phyloP scores from a whole-genome alignment of 2,113 vertebrate genomes.

The Bagarius yarrelli region DNA sequence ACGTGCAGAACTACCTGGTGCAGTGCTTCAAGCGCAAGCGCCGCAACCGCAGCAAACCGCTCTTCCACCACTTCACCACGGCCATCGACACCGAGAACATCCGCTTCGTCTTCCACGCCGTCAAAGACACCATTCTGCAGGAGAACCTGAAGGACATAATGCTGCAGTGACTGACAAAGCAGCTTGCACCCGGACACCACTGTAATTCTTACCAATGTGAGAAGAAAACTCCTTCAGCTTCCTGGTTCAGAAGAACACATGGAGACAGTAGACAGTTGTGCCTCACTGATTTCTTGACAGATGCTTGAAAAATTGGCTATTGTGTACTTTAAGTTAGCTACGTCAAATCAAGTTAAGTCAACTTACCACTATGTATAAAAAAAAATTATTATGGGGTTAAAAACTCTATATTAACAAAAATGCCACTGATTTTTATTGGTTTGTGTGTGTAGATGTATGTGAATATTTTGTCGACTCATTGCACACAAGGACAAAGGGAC shows the following conservation, averaged over 20 bases:
- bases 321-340: neutral
- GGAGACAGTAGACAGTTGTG: neutral
- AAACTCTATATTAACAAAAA: neutral
- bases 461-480: conserved; percentile 12
- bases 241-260: neutral
- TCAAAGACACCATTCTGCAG: conserved; percentile 97
- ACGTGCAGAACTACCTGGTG: conserved; percentile 90
- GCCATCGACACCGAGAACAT: conserved; percentile 97
- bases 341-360: too few relatives aligned
- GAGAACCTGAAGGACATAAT: conserved; percentile 98
- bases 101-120: conserved; percentile 94
- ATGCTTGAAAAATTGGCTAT: neutral
- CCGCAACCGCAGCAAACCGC: conserved; percentile 86
- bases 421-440: neutral
- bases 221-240: conserved; percentile 4
- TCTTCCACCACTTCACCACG: conserved; percentile 97
- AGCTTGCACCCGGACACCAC: neutral
- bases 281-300: conserved; percentile 2
- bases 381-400: neutral
- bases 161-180: conserved; percentile 81
- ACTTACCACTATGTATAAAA: conserved; percentile 28
- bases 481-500: conserved; percentile 6
- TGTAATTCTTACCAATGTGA: conserved; percentile 28
- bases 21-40: conserved; percentile 90
- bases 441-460: neutral